These are phyloP conservation scores for Phorcus lineatus DNA, from an alignment of 2,888 invertebrate species.

Conservation along the genomic window DNA sequence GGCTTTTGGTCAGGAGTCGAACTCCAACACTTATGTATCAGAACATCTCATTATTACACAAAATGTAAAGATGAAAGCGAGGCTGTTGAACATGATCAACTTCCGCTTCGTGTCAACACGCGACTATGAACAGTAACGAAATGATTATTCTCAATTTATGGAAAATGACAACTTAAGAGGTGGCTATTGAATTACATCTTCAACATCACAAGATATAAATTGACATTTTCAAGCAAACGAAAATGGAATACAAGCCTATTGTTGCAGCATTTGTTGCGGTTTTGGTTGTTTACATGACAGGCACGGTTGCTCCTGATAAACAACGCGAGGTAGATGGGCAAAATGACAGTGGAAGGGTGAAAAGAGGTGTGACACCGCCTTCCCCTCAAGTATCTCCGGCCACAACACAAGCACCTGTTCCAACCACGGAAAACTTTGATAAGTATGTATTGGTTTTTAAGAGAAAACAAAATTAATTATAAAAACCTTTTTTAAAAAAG, in stretches of 20 bases:
- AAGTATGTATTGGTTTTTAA: not conserved
- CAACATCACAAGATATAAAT: not conserved
- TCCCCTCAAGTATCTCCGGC: not conserved
- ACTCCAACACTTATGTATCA: no score
- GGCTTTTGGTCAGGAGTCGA: no score
- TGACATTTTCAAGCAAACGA: no score
- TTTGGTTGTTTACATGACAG: constrained; percentile 9
- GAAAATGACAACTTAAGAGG: not conserved
- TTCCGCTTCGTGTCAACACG: constrained; percentile 7
- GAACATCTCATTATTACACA: no score
- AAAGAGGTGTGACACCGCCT: not conserved
- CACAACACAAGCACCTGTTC: not conserved
- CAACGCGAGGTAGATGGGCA: not conserved
- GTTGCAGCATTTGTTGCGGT: constrained; percentile 20
- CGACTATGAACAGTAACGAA: not conserved
- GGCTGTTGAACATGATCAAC: not conserved
- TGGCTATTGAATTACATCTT: not conserved
- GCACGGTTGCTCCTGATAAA: not conserved
- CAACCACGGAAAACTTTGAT: not conserved
- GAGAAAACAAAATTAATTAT: no score
- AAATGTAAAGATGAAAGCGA: not conserved
- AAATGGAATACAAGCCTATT: constrained; percentile 21
- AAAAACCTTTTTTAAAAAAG: no score
- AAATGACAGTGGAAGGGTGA: not conserved
- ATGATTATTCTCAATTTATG: not conserved